Evolutionary conservation across 2,888 invertebrate species (phyloP), one percentile per base, ranked within the genome.

Genomic region (Heliconius erato): DNA sequence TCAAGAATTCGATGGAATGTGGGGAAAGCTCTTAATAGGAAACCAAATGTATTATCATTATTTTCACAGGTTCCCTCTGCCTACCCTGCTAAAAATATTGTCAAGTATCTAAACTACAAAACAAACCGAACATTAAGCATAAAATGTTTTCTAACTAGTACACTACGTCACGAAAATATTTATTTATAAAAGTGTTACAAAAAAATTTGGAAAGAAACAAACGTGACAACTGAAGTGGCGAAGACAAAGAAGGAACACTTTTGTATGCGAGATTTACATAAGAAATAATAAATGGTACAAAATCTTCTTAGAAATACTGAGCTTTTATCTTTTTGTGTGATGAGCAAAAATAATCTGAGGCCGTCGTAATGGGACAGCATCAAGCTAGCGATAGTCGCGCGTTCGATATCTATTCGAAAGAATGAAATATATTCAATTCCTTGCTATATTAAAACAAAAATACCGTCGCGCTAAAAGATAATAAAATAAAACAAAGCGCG

Each of bases 241-340:
- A 76, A 59, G 40, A 63, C 35, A 76, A 63, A 63, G 63, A 11
- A 35, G 35, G 26, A 76, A 76, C 32, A 40, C 23, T 40, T 63
- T 63, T 63, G 63, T 63, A 26, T 63, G 40, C 40, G 35, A 76
- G 40, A 76, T 76, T 76, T 76, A 76, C 76, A 76, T 63, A 40
- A 63, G 44, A 26, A 40, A 76, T 63, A 76, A 40, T 76, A 76
- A 16, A 72, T 72, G 26, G 12, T 16, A 9, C 44, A 16, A 49
- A 69, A n/a, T 26, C 44, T 49, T 16, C n/a, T 49, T 16, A 16
- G 35, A 63, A 26, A 40, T 26, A 63, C 16, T 16, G 26, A 9
- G 4, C 11, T 76, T 63, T 76, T 69, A 23, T 74, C 23, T 59
- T 76, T 54, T 76, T 59, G n/a, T 1, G 0, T 16, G 19, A 23